phyloP scores from a whole-genome alignment of 2,113 vertebrate species.

The Sphyrna mokarran region DNA sequence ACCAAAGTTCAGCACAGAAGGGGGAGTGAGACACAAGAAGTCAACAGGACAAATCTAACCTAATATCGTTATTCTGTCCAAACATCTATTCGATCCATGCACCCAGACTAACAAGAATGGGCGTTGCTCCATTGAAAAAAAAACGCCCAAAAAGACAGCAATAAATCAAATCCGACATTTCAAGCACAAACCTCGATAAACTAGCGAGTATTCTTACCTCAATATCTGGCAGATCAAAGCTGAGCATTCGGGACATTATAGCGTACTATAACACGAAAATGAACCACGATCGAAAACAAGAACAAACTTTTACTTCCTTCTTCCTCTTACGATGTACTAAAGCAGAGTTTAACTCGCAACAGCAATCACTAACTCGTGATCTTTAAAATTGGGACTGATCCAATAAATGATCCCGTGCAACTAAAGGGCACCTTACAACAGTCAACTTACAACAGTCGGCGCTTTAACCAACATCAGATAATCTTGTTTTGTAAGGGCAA shows the following conservation, averaged over 20 bases:
- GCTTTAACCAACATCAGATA: background rate
- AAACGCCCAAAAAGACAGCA: too few relatives aligned
- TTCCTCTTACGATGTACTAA: too few relatives aligned
- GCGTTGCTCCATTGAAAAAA: background rate
- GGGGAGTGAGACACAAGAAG: background rate
- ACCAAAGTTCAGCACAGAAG: background rate
- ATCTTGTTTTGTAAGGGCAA: background rate
- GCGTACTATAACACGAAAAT: background rate
- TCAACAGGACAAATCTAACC: background rate
- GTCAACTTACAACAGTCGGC: background rate
- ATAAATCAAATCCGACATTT: background rate
- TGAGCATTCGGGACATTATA: conserved; percentile 63
- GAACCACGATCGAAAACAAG: background rate
- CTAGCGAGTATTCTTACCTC: conserved; percentile 56
- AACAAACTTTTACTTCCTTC: too few relatives aligned
- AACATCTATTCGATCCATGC: background rate
- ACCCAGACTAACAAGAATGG: background rate
- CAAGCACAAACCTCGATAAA: background rate
- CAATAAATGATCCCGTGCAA: background rate
- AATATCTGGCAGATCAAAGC: conserved; percentile 69
- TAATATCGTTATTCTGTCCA: background rate
- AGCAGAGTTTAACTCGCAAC: too few relatives aligned
- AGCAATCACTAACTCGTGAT: background rate
- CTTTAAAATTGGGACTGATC: background rate
- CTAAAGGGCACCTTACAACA: too few relatives aligned